Percentiles rank a stretch among this genome's conserved stretches.
Evolutionary conservation across 2,888 invertebrate species (phyloP).

Genomic region (Coecobrya sp.): DNA sequence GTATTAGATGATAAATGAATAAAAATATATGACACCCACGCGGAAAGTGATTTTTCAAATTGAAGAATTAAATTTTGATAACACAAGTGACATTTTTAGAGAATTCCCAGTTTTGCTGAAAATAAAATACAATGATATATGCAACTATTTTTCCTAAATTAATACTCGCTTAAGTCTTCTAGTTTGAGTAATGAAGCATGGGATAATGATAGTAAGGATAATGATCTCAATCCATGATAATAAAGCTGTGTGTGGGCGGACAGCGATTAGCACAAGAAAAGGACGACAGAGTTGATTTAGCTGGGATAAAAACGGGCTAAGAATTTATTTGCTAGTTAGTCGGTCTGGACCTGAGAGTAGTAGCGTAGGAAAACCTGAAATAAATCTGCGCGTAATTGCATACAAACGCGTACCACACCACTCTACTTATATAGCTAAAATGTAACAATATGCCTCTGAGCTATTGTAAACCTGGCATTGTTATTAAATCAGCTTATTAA

Average conservation of each 20-base stretch:
- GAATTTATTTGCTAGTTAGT: background rate
- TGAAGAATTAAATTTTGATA: conserved; percentile 46
- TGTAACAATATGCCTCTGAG: conserved; percentile 1
- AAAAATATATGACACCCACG: conserved; percentile 50
- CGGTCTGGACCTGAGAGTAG: background rate
- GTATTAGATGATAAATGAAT: conserved; percentile 43
- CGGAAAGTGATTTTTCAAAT: conserved; percentile 51
- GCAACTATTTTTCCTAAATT: background rate
- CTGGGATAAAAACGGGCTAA: conserved; percentile 12
- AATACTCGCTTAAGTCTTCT: background rate
- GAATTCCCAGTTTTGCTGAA: background rate
- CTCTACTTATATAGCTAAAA: background rate
- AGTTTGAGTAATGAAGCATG: conserved; percentile 23
- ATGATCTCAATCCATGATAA: conserved; percentile 38
- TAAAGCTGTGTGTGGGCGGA: conserved; percentile 40
- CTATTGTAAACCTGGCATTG: background rate
- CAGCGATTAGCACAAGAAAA: conserved; percentile 35
- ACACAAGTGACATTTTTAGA: conserved; percentile 19
- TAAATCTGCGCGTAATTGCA: conserved; percentile 37
- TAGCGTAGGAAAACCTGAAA: background rate
- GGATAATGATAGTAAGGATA: conserved; percentile 41
- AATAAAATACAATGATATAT: background rate
- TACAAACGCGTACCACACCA: background rate
- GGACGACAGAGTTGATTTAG: background rate
- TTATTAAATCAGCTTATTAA: background rate